Base-by-base conservation (phyloP, 2,797 vertebrate genomes). In the Erethizon dorsatum region DNA sequence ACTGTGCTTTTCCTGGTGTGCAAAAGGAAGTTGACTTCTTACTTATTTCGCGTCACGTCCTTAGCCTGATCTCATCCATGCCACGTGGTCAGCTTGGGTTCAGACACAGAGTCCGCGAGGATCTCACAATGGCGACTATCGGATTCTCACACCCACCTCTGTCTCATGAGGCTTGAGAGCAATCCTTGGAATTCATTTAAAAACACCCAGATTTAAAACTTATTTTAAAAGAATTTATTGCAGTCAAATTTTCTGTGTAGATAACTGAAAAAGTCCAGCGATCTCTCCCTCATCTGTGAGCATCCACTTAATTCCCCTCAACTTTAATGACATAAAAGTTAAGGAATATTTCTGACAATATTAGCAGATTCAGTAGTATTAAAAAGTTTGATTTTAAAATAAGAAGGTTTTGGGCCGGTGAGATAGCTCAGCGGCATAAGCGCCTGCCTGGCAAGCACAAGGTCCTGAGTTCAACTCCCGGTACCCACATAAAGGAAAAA, bases 231-330 rank as follows among this genome's bases (percentile, higher is more conserved):
- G 71, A 12, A 41, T 31, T 1, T 57, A 41, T 13, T 15, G 28
- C 10, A 37, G 33, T n/a, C 24, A 28, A 41, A 41, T 59, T 45
- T 82, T 79, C 69, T 41, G 15, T 4, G 0, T 7, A 7, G 73
- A 33, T 26, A 6, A 18, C n/a, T 73, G 50, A 59, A 33, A 56
- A 54, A 1, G 10, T 6, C 50, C 12, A 14, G 12, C 22, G 41
- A 15, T 15, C 2, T 52, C 47, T 13, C 1, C 6, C 13, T 3
- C 0, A 1, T 4, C 9, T 14, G 20, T 22, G 1, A 24, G 0
- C 2, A 15, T 4, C 24, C 3, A 1, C 33, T 33, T 82, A 33
- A 5, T 37, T 59, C 63, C 10, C 22, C 13, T 47, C 45, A 33
- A 17, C 56, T 77, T 54, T 20, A 17, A 52, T 0, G 47, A 78